Evolutionary conservation across 1,140 invertebrate genomes (phyloP).

Genomic region (Dolichoris vasculosae): DNA sequence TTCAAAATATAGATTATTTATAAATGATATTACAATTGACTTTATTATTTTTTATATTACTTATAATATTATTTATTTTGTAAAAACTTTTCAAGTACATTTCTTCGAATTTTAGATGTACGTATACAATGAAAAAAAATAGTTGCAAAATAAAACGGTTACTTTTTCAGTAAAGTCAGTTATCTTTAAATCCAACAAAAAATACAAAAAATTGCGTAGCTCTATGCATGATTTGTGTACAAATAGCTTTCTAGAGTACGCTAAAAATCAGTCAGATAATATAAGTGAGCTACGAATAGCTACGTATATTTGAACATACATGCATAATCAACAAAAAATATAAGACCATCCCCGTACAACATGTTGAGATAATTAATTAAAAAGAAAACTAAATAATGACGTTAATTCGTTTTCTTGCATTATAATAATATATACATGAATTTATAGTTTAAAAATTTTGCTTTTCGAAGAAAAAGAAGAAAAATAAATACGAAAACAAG

Average conservation of each 20-base stretch:
- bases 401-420: too few relatives aligned
- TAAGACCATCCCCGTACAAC: too few relatives aligned
- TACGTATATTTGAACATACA: neutral
- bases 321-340: neutral
- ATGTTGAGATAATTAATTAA: too few relatives aligned
- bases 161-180: neutral
- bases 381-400: too few relatives aligned
- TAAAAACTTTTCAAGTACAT: too few relatives aligned
- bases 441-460: neutral
- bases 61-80: too few relatives aligned
- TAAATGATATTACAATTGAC: too few relatives aligned
- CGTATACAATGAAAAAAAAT: neutral
- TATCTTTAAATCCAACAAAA: neutral
- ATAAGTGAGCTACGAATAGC: neutral
- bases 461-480: neutral
- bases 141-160: neutral
- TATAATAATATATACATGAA: neutral
- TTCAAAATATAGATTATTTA: too few relatives aligned
- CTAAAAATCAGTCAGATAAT: slow-evolving; percentile 19
- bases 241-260: slow-evolving; percentile 1
- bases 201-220: neutral
- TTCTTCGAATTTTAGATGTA: too few relatives aligned
- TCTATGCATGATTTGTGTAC: slow-evolving; percentile 21
- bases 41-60: too few relatives aligned
- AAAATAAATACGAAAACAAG: neutral